Conservation (phyloP, 2,888 invertebrate species). For the Lasioglossum oenotherae region DNA sequence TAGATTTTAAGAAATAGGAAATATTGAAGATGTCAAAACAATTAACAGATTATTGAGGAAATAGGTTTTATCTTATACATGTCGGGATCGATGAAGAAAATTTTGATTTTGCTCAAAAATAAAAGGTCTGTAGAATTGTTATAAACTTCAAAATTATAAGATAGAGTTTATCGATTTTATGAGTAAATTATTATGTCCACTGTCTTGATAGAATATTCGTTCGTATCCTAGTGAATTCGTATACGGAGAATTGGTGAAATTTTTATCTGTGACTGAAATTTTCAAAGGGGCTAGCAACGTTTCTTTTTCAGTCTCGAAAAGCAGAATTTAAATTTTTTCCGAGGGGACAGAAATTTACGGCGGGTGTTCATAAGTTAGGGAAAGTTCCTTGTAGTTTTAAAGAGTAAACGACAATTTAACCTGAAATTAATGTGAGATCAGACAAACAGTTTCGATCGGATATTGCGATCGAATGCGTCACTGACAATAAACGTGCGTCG, state of each 20-base stretch:
- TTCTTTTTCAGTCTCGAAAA: background rate
- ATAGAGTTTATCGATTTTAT: background rate
- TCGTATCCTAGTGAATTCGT: background rate
- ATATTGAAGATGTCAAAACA: no score
- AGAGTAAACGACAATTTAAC: background rate
- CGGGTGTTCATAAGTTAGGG: background rate
- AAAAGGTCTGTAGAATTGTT: no score
- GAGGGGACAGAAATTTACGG: background rate
- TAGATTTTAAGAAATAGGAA: no score
- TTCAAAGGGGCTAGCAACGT: background rate
- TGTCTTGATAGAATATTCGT: no score
- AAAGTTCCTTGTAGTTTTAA: background rate
- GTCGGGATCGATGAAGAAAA: no score
- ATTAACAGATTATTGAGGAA: no score
- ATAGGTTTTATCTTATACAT: no score
- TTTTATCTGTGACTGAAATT: background rate
- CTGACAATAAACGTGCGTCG: constrained; percentile 23
- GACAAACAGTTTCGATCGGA: background rate
- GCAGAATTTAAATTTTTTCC: background rate
- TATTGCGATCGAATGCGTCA: constrained; percentile 4
- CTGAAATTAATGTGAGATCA: background rate
- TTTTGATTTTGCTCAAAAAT: no score
- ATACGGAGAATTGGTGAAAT: background rate
- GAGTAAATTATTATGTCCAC: no score
- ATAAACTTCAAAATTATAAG: background rate